A percentile compares a stretch with the other conserved stretches of the same genome.
phyloP scores from a whole-genome alignment of 2,797 vertebrate genomes.

The Myiotriccus ornatus region DNA sequence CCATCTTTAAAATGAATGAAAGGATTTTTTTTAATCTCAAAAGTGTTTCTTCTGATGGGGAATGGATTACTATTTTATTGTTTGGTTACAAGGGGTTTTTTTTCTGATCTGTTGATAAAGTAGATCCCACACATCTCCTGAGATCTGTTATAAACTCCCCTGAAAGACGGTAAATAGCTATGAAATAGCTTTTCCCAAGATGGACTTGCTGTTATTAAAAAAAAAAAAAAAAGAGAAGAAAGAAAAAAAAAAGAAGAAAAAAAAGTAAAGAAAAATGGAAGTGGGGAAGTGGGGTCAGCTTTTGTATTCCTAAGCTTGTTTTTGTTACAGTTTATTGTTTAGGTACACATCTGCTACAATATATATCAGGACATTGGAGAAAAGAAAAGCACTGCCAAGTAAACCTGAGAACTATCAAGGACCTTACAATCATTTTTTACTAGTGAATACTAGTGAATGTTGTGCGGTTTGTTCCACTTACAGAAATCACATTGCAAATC shows the following conservation, averaged over 20 bases:
- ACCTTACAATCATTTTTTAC: not conserved
- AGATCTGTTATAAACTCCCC: not conserved
- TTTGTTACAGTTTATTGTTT: not conserved
- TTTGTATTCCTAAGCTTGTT: not conserved
- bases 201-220: not conserved
- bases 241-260: not conserved
- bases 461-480: not conserved
- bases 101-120: not conserved
- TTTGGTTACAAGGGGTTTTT: not conserved
- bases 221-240: not conserved
- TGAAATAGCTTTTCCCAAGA: not conserved
- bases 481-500: not conserved
- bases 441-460: not conserved
- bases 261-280: not conserved
- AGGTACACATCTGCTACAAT: not conserved
- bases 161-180: not conserved
- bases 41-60: not conserved
- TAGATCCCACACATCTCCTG: not conserved
- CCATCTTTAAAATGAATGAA: slow-evolving; percentile 6
- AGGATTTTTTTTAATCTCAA: slow-evolving; percentile 21
- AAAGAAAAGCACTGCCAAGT: not conserved
- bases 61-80: not conserved
- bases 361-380: not conserved
- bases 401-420: not conserved
- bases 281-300: not conserved